Conservation (phyloP, 2,888 invertebrate genomes). For the Molorchus minor region DNA sequence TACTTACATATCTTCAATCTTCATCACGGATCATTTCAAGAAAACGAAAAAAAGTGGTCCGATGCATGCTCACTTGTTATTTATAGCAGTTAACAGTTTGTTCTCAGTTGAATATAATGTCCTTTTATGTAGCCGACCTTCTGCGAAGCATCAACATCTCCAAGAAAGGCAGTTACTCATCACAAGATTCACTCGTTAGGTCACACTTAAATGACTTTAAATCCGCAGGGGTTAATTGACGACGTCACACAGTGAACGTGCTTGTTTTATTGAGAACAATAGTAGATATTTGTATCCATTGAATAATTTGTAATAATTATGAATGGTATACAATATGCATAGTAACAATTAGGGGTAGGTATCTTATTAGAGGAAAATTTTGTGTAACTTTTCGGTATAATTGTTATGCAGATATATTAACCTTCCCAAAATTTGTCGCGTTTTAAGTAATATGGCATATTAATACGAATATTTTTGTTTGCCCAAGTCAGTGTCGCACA, state of each 20-base stretch:
- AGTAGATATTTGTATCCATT: background rate
- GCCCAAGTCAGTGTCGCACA: too few species aligned
- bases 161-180: slow-evolving; percentile 17
- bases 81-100: slow-evolving; percentile 11
- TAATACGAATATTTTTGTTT: too few species aligned
- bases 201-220: slow-evolving; percentile 24
- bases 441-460: too few species aligned
- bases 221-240: slow-evolving; percentile 31
- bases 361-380: too few species aligned
- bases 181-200: slow-evolving; percentile 23
- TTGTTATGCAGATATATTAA: too few species aligned
- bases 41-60: background rate
- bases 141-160: slow-evolving; percentile 10
- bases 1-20: background rate
- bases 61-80: slow-evolving; percentile 1
- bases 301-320: too few species aligned
- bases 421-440: too few species aligned
- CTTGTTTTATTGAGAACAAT: background rate
- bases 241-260: slow-evolving; percentile 11
- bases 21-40: background rate
- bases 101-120: slow-evolving; percentile 5
- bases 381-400: too few species aligned
- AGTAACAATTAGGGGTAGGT: too few species aligned
- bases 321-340: too few species aligned
- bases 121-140: slow-evolving; percentile 8